phyloP scores from a whole-genome alignment of 2,113 vertebrate species.

The Rhombomys opimus region DNA sequence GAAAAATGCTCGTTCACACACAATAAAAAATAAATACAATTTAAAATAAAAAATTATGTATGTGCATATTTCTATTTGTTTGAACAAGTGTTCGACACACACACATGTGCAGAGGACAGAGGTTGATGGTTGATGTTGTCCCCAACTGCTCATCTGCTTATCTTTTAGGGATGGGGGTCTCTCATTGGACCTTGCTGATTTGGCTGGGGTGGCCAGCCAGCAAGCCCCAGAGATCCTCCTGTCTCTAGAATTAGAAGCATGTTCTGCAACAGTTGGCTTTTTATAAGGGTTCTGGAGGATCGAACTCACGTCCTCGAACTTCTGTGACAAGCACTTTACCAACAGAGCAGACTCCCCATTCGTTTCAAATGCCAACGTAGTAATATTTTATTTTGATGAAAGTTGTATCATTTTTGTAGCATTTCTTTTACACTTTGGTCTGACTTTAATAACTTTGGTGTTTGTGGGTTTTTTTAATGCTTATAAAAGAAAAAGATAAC shows the following conservation, averaged over 20 bases:
- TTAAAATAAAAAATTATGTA: background rate
- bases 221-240: background rate
- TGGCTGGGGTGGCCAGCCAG: background rate
- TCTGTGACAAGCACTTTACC: background rate
- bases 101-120: background rate
- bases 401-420: background rate
- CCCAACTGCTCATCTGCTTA: background rate
- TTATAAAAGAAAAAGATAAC: background rate
- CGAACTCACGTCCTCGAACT: background rate
- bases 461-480: background rate
- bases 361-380: background rate
- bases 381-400: conserved; percentile 4
- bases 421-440: background rate
- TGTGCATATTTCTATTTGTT: background rate
- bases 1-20: background rate
- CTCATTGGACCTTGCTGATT: background rate
- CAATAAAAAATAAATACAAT: background rate
- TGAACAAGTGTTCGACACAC: background rate
- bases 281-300: background rate
- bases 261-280: background rate
- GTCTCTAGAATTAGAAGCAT: background rate
- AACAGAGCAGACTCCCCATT: background rate
- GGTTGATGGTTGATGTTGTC: no score
- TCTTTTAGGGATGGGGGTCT: background rate
- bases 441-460: background rate